Base-by-base conservation (phyloP, 2,888 invertebrate species). In the Pyrrhosoma nymphula region DNA sequence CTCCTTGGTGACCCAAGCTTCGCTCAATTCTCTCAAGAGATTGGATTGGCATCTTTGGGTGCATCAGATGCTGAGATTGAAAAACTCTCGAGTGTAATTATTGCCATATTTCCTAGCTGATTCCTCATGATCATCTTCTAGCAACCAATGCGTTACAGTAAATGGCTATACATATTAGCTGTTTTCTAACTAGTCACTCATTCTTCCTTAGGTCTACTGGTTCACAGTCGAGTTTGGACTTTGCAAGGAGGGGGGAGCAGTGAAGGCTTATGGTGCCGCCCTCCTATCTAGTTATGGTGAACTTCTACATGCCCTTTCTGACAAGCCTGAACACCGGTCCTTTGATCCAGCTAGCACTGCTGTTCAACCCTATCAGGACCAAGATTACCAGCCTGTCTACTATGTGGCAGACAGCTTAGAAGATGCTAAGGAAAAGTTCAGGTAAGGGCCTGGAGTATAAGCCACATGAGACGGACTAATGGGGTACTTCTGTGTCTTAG, bases 141-240 rank as follows among this genome's bases (percentile, higher is more conserved):
- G 60, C 69, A 1, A 10, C 26, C 2, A 2, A 4, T 1, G n/a
- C 26, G 1, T 69, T 23, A 10, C 35, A n/a, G n/a, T n/a, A n/a
- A n/a, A 10, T 47, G 47, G 47, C 30, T 18, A 23, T 35, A 30
- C 26, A 82, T 47, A 47, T 2, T 47, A 23, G 82, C 14, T 26
- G n/a, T 23, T 14, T 14, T 12, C 12, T 2, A 12, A 14, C 12
- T 82, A 10, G 1, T 30, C 20, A 55, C 56, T 90, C 89, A 97
- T 93, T 91, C 69, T 39, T 96, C 97, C 96, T 96, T 97, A 98
- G 99, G 98, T 98, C 96, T 99, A 99, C 98, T 99, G 99, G 99
- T 99, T 99, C 97, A 99, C 99, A 95, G 99, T 99, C 96, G 99
- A 99, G 97, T 99, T 99, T 97, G 99, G 99, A 96, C 98, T 99